phyloP scores from a whole-genome alignment of 2,113 vertebrate genomes.

The Scophthalmus maximus region DNA sequence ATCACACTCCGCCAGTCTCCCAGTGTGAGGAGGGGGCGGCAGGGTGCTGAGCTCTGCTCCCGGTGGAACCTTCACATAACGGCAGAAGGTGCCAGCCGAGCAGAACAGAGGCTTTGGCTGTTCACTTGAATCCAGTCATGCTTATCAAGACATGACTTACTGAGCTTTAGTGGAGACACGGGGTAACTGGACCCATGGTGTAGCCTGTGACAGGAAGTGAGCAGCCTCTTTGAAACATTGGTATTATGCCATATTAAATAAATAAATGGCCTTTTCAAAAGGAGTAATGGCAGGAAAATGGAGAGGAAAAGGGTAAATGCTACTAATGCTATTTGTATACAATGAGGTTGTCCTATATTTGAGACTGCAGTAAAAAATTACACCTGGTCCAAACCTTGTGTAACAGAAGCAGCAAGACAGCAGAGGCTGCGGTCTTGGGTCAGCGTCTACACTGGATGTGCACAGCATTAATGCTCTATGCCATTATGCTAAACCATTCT shows the following conservation, averaged over 20 bases:
- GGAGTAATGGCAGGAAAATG: neutral
- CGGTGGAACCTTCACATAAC: constrained; percentile 54
- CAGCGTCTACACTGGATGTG: neutral
- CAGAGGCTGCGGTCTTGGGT: neutral
- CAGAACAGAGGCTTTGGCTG: constrained; percentile 62
- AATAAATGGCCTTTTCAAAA: constrained; percentile 22
- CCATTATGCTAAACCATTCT: no score
- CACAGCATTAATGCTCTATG: neutral
- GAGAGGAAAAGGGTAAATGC: neutral
- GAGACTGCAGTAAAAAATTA: neutral
- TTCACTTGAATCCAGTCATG: constrained; percentile 59
- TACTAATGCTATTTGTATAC: neutral
- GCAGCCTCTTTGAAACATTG: constrained; percentile 23
- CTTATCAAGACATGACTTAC: constrained; percentile 60
- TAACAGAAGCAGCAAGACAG: neutral
- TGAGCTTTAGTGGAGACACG: constrained; percentile 49
- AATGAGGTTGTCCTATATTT: neutral
- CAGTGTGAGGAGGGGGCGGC: constrained; percentile 21
- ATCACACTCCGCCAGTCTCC: constrained; percentile 41
- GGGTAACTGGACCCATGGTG: constrained; percentile 19
- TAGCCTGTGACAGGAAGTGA: constrained; percentile 15
- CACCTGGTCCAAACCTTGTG: no score
- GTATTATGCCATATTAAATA: neutral
- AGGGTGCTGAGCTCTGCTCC: constrained; percentile 56
- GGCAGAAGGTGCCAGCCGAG: constrained; percentile 50